Evolutionary conservation across 64 coral and sea anemone genomes (phyloP).

Genomic region (Porites australiensis): DNA sequence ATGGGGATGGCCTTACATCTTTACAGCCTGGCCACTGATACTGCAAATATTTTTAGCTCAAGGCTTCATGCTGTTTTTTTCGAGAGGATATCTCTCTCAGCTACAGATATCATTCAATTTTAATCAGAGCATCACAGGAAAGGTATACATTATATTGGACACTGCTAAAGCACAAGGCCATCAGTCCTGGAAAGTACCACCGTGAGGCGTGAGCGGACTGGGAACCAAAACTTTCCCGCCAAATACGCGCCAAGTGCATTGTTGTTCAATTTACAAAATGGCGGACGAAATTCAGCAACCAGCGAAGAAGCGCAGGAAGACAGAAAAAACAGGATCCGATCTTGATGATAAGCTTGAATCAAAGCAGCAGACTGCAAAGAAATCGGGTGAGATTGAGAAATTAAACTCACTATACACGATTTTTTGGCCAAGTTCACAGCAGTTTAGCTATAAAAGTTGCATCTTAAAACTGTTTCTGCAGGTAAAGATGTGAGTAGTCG

Average conservation of each 20-base stretch:
- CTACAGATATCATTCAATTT: too few relatives aligned
- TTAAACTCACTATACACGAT: background rate
- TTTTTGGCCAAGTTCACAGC: background rate
- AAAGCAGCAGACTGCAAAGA: background rate
- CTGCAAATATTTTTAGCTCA: too few relatives aligned
- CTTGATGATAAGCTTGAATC: constrained; percentile 2
- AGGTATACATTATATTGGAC: too few relatives aligned
- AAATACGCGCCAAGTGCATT: background rate
- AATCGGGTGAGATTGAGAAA: constrained; percentile 4
- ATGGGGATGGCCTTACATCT: too few relatives aligned
- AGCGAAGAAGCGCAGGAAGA: constrained; percentile 40
- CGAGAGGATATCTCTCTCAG: too few relatives aligned
- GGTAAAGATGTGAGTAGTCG: constrained; percentile 3
- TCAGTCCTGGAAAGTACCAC: too few relatives aligned
- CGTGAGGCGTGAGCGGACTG: background rate
- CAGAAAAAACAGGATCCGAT: background rate
- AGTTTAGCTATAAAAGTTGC: background rate
- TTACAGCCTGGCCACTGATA: too few relatives aligned
- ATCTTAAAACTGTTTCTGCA: constrained; percentile 10
- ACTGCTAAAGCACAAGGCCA: too few relatives aligned
- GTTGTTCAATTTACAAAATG: constrained; percentile 28
- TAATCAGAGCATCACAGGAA: too few relatives aligned
- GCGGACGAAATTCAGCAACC: constrained; percentile 48
- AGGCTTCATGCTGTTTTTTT: too few relatives aligned
- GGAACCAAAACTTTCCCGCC: constrained; percentile 19